Conservation (phyloP, 2,113 vertebrate genomes). For the Dascyllus trimaculatus region DNA sequence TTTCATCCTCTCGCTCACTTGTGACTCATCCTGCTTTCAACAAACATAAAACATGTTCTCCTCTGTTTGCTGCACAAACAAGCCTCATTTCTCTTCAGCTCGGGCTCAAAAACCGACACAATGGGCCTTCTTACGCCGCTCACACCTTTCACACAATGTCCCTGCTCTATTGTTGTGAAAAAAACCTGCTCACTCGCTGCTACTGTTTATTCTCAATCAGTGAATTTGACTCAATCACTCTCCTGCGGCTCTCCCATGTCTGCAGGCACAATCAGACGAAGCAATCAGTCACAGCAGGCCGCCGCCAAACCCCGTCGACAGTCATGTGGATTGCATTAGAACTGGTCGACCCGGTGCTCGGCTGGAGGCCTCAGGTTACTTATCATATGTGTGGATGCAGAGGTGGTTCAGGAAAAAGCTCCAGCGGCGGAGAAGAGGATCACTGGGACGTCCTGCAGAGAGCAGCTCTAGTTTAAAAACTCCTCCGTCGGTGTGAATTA, state of each 20-base stretch:
- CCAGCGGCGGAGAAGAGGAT: slow-evolving; percentile 37
- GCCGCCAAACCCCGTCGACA: slow-evolving; percentile 22
- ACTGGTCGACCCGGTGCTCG: slow-evolving; percentile 17
- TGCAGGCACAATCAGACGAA: slow-evolving; percentile 23
- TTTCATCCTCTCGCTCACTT: slow-evolving; percentile 24
- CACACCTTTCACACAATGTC: neutral
- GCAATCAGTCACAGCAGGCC: slow-evolving; percentile 62
- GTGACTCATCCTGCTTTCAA: slow-evolving; percentile 43
- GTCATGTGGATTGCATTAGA: slow-evolving; percentile 70
- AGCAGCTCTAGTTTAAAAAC: slow-evolving; percentile 15
- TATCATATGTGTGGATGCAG: slow-evolving; percentile 60
- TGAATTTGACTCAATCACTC: slow-evolving; percentile 42
- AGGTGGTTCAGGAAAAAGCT: slow-evolving; percentile 54
- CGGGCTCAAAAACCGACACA: neutral
- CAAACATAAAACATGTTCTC: neutral
- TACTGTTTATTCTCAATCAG: slow-evolving; percentile 43
- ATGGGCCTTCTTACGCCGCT: neutral
- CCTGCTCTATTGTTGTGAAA: neutral
- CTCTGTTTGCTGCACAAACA: neutral
- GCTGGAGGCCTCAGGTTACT: slow-evolving; percentile 56
- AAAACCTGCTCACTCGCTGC: neutral
- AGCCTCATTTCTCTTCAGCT: neutral
- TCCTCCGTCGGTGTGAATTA: slow-evolving; percentile 22
- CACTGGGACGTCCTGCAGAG: slow-evolving; percentile 37
- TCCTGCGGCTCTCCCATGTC: neutral